phyloP scores from a whole-genome alignment of 2,888 invertebrate genomes.

The Drymonia ruficornis region DNA sequence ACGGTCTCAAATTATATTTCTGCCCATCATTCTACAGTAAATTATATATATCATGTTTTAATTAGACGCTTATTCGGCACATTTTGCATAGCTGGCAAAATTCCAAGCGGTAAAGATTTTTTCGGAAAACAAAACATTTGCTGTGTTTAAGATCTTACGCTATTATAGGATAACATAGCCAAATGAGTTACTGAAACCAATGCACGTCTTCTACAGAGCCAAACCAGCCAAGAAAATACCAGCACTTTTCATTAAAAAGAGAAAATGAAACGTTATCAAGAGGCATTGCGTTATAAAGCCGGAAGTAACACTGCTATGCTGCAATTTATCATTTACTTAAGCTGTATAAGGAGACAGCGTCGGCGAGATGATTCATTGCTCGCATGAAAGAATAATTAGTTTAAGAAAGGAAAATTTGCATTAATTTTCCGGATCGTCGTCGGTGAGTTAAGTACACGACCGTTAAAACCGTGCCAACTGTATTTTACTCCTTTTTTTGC shows the following conservation, averaged over 20 bases:
- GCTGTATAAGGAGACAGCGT: neutral
- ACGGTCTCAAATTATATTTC: neutral
- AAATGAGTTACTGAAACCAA: neutral
- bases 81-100: too few relatives aligned
- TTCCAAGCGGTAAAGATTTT: too few relatives aligned
- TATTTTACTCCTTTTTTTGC: too few relatives aligned
- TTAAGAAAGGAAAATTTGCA: conserved; percentile 50
- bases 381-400: conserved; percentile 57
- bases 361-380: conserved; percentile 31
- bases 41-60: neutral
- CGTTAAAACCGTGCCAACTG: conserved; percentile 20
- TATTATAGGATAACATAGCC: too few relatives aligned
- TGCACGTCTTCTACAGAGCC: neutral
- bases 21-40: neutral
- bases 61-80: neutral
- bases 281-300: neutral
- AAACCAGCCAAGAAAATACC: too few relatives aligned
- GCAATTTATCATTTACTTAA: neutral
- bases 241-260: neutral
- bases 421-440: conserved; percentile 48
- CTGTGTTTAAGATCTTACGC: too few relatives aligned
- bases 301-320: neutral
- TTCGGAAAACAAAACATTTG: too few relatives aligned
- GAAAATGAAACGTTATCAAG: neutral
- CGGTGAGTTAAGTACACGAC: conserved; percentile 16